Percentiles rank a stretch among this genome's conserved stretches.
Evolutionary conservation across 1,140 invertebrate genomes (phyloP).

Genomic region (Zeugodacus cucurbitae): DNA sequence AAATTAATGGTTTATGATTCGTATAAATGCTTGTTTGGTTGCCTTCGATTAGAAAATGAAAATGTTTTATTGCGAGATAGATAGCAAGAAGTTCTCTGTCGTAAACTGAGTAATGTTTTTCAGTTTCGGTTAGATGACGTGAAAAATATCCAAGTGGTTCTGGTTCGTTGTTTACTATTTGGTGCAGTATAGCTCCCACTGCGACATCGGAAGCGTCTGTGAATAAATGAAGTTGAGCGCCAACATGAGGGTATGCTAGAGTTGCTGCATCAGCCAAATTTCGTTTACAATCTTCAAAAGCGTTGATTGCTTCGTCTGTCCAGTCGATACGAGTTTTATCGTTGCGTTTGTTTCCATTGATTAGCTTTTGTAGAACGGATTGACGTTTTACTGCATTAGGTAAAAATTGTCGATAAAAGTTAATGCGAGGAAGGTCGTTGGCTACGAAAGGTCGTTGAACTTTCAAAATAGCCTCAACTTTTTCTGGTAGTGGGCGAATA

Average conservation of each 20-base stretch:
- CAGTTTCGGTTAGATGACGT: constrained; percentile 45
- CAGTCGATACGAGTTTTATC: constrained; percentile 49
- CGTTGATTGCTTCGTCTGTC: constrained; percentile 44
- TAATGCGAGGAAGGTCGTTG: no score
- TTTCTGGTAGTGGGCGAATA: no score
- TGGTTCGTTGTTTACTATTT: no score
- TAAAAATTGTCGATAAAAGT: no score
- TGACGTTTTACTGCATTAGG: no score
- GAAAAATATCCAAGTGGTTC: constrained; percentile 55
- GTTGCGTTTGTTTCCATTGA: constrained; percentile 43
- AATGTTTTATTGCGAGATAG: no score
- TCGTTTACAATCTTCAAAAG: constrained; percentile 51
- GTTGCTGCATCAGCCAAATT: constrained; percentile 47
- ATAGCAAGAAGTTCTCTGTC: no score
- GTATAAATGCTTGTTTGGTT: constrained; percentile 62
- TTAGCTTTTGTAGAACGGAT: no score
- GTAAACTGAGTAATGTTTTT: constrained; percentile 53
- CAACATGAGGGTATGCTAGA: constrained; percentile 33
- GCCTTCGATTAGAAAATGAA: not conserved
- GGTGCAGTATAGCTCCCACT: not conserved
- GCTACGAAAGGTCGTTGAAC: no score
- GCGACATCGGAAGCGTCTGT: constrained; percentile 47
- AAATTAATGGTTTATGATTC: constrained; percentile 65
- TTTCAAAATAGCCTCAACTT: no score
- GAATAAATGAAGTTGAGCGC: not conserved